Evolutionary conservation across 2,888 invertebrate species (phyloP).

Genomic region (Altica lythri): DNA sequence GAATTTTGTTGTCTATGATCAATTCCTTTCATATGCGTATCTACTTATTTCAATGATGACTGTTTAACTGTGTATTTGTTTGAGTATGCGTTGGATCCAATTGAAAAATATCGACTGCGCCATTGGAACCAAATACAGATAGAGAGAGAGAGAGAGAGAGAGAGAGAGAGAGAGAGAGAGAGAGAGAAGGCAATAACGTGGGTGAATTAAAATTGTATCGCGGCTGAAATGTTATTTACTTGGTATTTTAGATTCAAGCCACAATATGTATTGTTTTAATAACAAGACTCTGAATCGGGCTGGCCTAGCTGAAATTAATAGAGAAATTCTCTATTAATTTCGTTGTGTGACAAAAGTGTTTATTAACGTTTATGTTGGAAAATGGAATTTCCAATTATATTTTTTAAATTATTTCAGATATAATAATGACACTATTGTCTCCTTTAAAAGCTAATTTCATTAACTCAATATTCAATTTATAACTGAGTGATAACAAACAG

Average conservation of each 20-base stretch:
- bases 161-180: slow-evolving; percentile 6
- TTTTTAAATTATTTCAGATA: slow-evolving; percentile 30
- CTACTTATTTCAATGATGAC: no score
- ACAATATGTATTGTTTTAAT: slow-evolving; percentile 51
- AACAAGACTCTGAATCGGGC: slow-evolving; percentile 50
- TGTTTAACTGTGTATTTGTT: no score
- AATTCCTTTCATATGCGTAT: no score
- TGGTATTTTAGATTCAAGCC: slow-evolving; percentile 49
- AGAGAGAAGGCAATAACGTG: slow-evolving; percentile 22
- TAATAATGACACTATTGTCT: slow-evolving; percentile 31
- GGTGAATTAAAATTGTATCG: slow-evolving; percentile 30
- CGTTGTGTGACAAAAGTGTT: slow-evolving; percentile 40
- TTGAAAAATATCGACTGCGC: slow-evolving; percentile 18
- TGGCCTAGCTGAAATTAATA: slow-evolving; percentile 52
- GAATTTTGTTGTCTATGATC: no score
- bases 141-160: slow-evolving; percentile 20
- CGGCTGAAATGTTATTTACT: slow-evolving; percentile 46
- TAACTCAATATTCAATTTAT: slow-evolving; percentile 27
- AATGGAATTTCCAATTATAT: slow-evolving; percentile 37
- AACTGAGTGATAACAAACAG: slow-evolving; percentile 24
- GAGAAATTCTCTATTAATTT: slow-evolving; percentile 53
- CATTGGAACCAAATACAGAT: slow-evolving; percentile 13
- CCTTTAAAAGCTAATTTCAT: slow-evolving; percentile 29
- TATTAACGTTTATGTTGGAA: slow-evolving; percentile 35
- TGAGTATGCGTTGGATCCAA: no score